Evolutionary conservation across 2,888 invertebrate genomes (phyloP).

Genomic region (Heterodera filipjevi): DNA sequence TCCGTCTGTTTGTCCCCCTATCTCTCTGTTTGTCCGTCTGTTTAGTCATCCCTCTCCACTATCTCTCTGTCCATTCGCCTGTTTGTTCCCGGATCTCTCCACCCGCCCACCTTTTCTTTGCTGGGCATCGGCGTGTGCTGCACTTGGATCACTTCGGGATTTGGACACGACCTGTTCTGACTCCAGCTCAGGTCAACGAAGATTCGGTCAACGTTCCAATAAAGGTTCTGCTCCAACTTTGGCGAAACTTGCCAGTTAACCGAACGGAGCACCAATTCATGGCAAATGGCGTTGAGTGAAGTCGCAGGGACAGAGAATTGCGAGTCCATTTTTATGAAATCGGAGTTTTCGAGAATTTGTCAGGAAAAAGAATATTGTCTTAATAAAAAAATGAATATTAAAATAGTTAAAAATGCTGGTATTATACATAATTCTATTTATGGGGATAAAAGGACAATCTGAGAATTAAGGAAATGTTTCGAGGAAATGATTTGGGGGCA

Average conservation of each 20-base stretch:
- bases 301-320: background rate
- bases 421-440: too few species aligned
- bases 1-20: too few species aligned
- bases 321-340: slow-evolving; percentile 11
- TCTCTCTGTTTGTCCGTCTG: too few species aligned
- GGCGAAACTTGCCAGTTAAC: slow-evolving; percentile 34
- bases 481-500: background rate
- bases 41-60: too few species aligned
- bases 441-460: too few species aligned
- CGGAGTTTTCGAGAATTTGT: too few species aligned
- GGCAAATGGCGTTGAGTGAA: background rate
- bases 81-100: too few species aligned
- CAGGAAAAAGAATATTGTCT: too few species aligned
- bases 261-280: slow-evolving; percentile 16
- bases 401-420: too few species aligned
- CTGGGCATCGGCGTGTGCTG: slow-evolving; percentile 30
- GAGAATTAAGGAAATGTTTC: background rate
- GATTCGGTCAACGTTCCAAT: slow-evolving; percentile 20
- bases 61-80: too few species aligned
- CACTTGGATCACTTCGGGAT: slow-evolving; percentile 25
- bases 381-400: too few species aligned
- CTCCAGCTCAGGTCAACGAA: slow-evolving; percentile 28
- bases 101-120: slow-evolving; percentile 11
- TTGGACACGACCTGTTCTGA: slow-evolving; percentile 26
- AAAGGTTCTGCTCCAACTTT: slow-evolving; percentile 27